A percentile compares a stretch with the other conserved stretches of the same genome.
phyloP scores from a whole-genome alignment of 2,113 vertebrate species.

The Anseranas semipalmata region DNA sequence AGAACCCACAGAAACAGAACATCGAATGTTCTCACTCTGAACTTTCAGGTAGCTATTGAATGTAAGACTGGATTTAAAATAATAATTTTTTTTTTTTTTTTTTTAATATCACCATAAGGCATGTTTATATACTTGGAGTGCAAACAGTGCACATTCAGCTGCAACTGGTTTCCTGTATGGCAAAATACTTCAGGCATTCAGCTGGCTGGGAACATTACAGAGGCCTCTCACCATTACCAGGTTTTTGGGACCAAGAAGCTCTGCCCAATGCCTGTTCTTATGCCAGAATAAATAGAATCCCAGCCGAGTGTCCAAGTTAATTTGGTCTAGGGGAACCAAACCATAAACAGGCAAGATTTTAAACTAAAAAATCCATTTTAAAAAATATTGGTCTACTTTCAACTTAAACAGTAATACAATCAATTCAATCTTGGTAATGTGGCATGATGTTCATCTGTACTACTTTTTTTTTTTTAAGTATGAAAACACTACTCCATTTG shows the following conservation, averaged over 20 bases:
- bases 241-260: conserved; percentile 48
- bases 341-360: conserved; percentile 46
- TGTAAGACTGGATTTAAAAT: not conserved
- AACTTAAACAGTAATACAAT: not conserved
- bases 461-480: not conserved
- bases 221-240: conserved; percentile 48
- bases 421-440: not conserved
- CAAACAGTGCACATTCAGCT: conserved; percentile 70
- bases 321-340: conserved; percentile 50
- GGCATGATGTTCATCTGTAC: not conserved
- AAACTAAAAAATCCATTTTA: not conserved
- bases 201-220: conserved; percentile 61
- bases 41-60: conserved; percentile 41
- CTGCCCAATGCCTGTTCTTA: conserved; percentile 44
- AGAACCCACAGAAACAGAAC: not conserved
- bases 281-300: conserved; percentile 70
- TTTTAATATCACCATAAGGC: conserved; percentile 42
- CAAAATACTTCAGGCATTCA: conserved; percentile 68
- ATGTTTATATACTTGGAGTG: conserved; percentile 48
- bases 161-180: conserved; percentile 78
- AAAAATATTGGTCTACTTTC: not conserved
- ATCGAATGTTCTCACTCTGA: not conserved
- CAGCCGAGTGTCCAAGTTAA: conserved; percentile 51
- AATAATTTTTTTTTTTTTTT: not conserved
- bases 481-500: not conserved